Percentiles rank a stretch among this genome's conserved stretches.
phyloP scores from a whole-genome alignment of 2,113 vertebrate genomes.

The Ptychochromis oligacanthus region DNA sequence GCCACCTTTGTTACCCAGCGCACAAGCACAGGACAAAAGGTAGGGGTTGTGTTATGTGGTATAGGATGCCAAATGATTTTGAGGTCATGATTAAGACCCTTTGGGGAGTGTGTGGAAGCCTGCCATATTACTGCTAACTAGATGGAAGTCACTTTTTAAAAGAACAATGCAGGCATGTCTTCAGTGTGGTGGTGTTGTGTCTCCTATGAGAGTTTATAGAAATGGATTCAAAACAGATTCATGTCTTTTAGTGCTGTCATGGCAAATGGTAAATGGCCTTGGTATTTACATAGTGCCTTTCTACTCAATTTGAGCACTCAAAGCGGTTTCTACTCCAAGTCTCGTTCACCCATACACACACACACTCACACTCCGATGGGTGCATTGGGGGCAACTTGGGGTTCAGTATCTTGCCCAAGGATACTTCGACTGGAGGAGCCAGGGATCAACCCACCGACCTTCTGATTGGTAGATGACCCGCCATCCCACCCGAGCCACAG shows the following conservation, averaged over 20 bases:
- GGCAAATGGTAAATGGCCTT: too few species aligned
- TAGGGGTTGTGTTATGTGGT: background rate
- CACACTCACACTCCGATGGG: too few species aligned
- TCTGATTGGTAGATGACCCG: too few species aligned
- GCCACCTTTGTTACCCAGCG: constrained; percentile 90
- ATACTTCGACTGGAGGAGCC: too few species aligned
- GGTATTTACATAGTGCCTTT: too few species aligned
- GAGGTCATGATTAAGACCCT: background rate
- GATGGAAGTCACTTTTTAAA: background rate
- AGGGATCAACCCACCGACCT: too few species aligned
- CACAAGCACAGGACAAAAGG: constrained; percentile 57
- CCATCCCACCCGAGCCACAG: too few species aligned
- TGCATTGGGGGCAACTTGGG: too few species aligned
- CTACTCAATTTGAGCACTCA: too few species aligned
- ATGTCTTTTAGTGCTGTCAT: background rate
- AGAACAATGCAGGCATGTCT: background rate
- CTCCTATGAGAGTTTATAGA: background rate
- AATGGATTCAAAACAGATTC: background rate
- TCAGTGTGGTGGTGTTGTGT: background rate
- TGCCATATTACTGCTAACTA: background rate
- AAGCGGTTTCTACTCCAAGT: too few species aligned
- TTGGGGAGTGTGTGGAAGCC: background rate
- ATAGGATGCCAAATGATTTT: background rate
- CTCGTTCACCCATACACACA: too few species aligned
- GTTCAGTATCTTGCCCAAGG: too few species aligned